Percentiles rank a stretch among this genome's conserved stretches.
These are phyloP conservation scores for Drosophila yakuba DNA, from an alignment of 1,140 invertebrate genomes.

Conservation along the genomic window DNA sequence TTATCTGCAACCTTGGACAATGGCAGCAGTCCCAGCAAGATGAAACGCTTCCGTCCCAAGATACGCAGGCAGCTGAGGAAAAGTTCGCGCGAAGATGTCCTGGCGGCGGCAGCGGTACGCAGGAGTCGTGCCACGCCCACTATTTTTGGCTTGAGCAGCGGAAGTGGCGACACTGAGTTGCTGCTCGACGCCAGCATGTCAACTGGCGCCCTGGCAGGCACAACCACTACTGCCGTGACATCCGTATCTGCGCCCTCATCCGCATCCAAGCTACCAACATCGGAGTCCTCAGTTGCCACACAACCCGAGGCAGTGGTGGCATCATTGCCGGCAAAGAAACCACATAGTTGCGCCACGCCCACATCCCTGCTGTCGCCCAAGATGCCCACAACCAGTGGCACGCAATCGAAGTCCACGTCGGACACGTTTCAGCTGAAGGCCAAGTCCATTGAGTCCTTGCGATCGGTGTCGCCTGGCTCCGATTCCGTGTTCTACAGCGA, in stretches of 20 bases:
- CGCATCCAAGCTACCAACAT: slow-evolving; percentile 14
- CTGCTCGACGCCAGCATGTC: slow-evolving; percentile 72
- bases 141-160: slow-evolving; percentile 63
- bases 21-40: slow-evolving; percentile 78
- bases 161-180: slow-evolving; percentile 69
- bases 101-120: slow-evolving; percentile 55
- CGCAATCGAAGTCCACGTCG: slow-evolving; percentile 80
- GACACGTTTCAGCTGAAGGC: slow-evolving; percentile 88
- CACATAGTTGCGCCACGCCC: slow-evolving; percentile 62
- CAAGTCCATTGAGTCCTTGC: slow-evolving; percentile 92
- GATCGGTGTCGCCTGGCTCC: slow-evolving; percentile 93
- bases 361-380: slow-evolving; percentile 66
- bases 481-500: slow-evolving; percentile 95
- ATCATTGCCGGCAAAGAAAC: slow-evolving; percentile 28
- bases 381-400: slow-evolving; percentile 13
- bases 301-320: slow-evolving; percentile 13
- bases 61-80: slow-evolving; percentile 78
- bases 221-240: slow-evolving; percentile 14
- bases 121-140: slow-evolving; percentile 48
- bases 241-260: slow-evolving; percentile 1
- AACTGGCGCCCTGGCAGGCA: slow-evolving; percentile 6
- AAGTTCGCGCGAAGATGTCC: slow-evolving; percentile 72
- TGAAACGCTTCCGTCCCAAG: slow-evolving; percentile 84
- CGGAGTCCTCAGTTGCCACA: slow-evolving; percentile 22
- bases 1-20: slow-evolving; percentile 35